Evolutionary conservation across 1,140 invertebrate species (phyloP).

Genomic region (Temnothorax curvispinosus): DNA sequence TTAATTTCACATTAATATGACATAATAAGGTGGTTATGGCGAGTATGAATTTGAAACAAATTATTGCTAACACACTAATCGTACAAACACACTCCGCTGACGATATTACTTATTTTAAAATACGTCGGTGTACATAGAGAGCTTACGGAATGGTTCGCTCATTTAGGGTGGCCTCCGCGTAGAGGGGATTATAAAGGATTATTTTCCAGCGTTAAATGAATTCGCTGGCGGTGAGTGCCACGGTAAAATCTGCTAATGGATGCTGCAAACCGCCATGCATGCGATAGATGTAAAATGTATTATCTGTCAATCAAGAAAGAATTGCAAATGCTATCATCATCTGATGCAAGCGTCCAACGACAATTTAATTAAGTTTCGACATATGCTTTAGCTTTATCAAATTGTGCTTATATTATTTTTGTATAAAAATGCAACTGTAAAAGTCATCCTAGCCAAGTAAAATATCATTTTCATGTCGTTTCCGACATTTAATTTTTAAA

Average conservation of each 20-base stretch:
- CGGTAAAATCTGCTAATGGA: slow-evolving; percentile 67
- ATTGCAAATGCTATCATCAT: slow-evolving; percentile 48
- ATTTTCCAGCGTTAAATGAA: slow-evolving; percentile 65
- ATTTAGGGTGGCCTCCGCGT: slow-evolving; percentile 30
- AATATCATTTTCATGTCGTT: slow-evolving; percentile 18
- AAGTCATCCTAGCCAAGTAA: neutral
- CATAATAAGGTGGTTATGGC: neutral
- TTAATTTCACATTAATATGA: neutral
- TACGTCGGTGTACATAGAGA: slow-evolving; percentile 40
- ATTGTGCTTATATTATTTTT: neutral
- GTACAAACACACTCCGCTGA: neutral
- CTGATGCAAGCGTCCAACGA: slow-evolving; percentile 24
- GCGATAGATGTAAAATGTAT: slow-evolving; percentile 54
- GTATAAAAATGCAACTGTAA: neutral
- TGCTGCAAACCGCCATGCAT: slow-evolving; percentile 25
- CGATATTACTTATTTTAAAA: slow-evolving; percentile 59
- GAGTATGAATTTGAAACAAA: neutral
- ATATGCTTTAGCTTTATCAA: slow-evolving; percentile 37
- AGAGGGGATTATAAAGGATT: slow-evolving; percentile 66
- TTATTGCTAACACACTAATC: slow-evolving; percentile 37
- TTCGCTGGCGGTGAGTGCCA: slow-evolving; percentile 43
- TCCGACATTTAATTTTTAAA: neutral
- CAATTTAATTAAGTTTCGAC: slow-evolving; percentile 59
- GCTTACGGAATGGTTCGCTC: slow-evolving; percentile 50
- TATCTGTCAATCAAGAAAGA: slow-evolving; percentile 59